Evolutionary conservation across 2,797 vertebrate species (phyloP), one percentile per base, ranked within the genome.

Genomic region (Sebastes vulpes): DNA sequence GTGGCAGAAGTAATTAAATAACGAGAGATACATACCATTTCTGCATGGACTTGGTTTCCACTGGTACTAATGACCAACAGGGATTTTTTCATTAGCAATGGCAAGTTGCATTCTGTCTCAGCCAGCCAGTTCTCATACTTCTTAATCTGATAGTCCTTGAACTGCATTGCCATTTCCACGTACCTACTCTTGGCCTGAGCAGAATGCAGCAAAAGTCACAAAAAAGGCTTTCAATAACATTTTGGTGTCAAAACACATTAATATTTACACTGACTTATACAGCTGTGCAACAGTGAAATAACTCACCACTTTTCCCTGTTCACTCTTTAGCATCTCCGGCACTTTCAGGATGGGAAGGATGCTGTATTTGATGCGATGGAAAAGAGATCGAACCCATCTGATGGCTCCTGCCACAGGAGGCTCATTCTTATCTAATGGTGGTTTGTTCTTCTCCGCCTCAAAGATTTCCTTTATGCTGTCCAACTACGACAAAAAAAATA

Each of bases 351-450:
- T 98, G 1, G 96, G 86, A 64, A 97, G 76, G 65, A 98, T 95
- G 78, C 96, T 95, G 65, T 88, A 89, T 69, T 97, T 97, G 57
- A 98, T 97, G n/a, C 93, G 90, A 10, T 81, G 26, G 79, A 97
- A 95, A 42, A 99, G 97, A 11, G 92, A 97, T 0, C 93, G 95
- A 1, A 91, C 94, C 99, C 98, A 99, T 78, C 89, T 93, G 77
- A 99, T 97, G 11, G 97, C 95, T 26, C 98, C 98, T 2, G 98
- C 97, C 54, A 97, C 91, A 0, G 97, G 97, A 53, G 98, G 97
- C 50, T 98, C 97, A 35, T 95, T 95, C 86, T 96, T 97, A 83
- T 84, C 95, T 29, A 97, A 70, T 0, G 97, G 97, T 0, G 98
- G 99, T 54, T 94, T 93, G 31, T 96, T 89, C 3, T 95, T 93